Evolutionary conservation across 2,797 vertebrate genomes (phyloP), one percentile per base, ranked within the genome.

Genomic region (Amazona finschi): DNA sequence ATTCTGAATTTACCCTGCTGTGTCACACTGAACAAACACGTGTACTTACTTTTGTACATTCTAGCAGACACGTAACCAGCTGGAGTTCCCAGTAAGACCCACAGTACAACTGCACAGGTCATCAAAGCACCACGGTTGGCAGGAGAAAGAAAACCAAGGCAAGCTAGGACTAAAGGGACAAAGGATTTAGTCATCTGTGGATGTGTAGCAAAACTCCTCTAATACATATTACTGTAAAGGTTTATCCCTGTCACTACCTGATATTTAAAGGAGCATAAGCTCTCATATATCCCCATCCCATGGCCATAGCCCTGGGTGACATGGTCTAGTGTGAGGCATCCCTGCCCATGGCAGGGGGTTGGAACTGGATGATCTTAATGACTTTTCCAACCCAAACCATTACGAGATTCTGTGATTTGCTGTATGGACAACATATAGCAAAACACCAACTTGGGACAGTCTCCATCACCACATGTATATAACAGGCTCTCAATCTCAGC

Each of bases 71-170:
- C 98, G 0, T 99, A 99, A 90, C 99, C 98, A 24, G 98, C 98
- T 71, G 98, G 98, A 15, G 98, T 99, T 67, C 99, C 99, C 77
- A 99, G 97, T 85, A 99, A 97, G 44, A 99, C 98, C 99, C 98
- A 99, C 80, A 99, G 96, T 4, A 99, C 98, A 87, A 99, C 98
- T 5, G 98, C 97, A 90, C 98, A 99, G 2, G 98, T 99, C 99
- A 99, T 99, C 95, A 99, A 97, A 91, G 98, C 98, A 20, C 98
- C 98, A 93, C 98, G 97, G 97, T 99, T 99, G 82, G 98, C 98
- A 30, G 96, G 97, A 12, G 96, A 98, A 71, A 98, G 95, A 82
- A 98, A 98, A 57, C 96, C 97, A 87, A 98, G 91, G 77, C 97
- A 98, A 50, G 96, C 97, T 27, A 98, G 83, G 88, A 98, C 97